Percentiles rank a stretch among this genome's conserved stretches.
Evolutionary conservation across 2,113 vertebrate genomes (phyloP).

Genomic region (Passer domesticus): DNA sequence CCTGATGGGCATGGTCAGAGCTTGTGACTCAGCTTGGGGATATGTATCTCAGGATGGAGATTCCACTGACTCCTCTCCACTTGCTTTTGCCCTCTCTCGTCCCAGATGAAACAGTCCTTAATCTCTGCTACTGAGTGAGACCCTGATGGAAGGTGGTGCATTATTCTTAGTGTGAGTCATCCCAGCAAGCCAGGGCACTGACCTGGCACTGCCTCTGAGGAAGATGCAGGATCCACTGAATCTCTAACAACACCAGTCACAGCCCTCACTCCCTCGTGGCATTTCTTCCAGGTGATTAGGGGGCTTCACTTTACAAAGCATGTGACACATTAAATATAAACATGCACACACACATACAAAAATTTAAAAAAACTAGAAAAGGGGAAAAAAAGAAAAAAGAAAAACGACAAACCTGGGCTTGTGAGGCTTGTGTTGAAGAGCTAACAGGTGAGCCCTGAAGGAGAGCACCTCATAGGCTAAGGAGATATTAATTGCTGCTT

Average conservation of each 20-base stretch:
- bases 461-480: not conserved
- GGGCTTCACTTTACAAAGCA: not conserved
- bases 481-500: not conserved
- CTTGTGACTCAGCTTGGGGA: not conserved
- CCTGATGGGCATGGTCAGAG: not conserved
- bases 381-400: too few relatives aligned
- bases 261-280: not conserved
- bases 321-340: not conserved
- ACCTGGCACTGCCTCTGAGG: rapidly evolving
- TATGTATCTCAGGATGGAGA: not conserved
- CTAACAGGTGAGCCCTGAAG: not conserved
- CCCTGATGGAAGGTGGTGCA: not conserved
- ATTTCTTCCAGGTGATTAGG: not conserved
- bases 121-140: not conserved
- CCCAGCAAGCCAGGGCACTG: not conserved
- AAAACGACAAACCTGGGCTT: not conserved
- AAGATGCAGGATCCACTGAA: not conserved
- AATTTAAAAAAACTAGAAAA: rapidly evolving
- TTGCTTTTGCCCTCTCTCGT: not conserved
- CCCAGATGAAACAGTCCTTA: not conserved
- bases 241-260: not conserved
- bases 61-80: not conserved
- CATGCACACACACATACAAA: not conserved
- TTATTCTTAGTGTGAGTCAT: not conserved
- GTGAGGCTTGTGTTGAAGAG: not conserved